Evolutionary conservation across 2,888 invertebrate genomes (phyloP).

Genomic region (Philereme transversata): DNA sequence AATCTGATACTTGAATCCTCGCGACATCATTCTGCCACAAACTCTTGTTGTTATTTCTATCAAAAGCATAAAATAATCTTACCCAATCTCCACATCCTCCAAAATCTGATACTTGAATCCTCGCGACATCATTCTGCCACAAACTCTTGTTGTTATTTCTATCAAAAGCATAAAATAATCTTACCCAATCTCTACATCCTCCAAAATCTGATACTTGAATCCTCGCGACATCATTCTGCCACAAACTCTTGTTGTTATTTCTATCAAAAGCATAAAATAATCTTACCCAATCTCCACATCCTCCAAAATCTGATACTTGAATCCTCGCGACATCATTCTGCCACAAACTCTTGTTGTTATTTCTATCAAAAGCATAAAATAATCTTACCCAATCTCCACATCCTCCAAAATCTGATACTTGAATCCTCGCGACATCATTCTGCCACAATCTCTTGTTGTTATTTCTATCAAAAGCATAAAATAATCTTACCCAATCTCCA

Average conservation of each 20-base stretch:
- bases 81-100: slow-evolving; percentile 67
- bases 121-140: slow-evolving; percentile 56
- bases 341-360: neutral
- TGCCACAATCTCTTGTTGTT: slow-evolving; percentile 22
- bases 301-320: slow-evolving; percentile 67
- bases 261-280: neutral
- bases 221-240: slow-evolving; percentile 59
- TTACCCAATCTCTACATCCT: slow-evolving; percentile 67
- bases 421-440: slow-evolving; percentile 61
- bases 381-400: slow-evolving; percentile 64
- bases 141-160: neutral
- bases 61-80: slow-evolving; percentile 39
- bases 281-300: slow-evolving; percentile 67
- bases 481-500: slow-evolving; percentile 63
- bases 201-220: slow-evolving; percentile 65
- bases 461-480: neutral
- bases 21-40: slow-evolving; percentile 53
- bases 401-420: slow-evolving; percentile 68
- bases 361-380: neutral
- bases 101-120: slow-evolving; percentile 65
- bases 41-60: neutral
- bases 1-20: slow-evolving; percentile 64
- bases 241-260: neutral
- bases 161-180: slow-evolving; percentile 27
- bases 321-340: slow-evolving; percentile 60